phyloP scores from a whole-genome alignment of 2,888 invertebrate species.

The Lithosia quadra region DNA sequence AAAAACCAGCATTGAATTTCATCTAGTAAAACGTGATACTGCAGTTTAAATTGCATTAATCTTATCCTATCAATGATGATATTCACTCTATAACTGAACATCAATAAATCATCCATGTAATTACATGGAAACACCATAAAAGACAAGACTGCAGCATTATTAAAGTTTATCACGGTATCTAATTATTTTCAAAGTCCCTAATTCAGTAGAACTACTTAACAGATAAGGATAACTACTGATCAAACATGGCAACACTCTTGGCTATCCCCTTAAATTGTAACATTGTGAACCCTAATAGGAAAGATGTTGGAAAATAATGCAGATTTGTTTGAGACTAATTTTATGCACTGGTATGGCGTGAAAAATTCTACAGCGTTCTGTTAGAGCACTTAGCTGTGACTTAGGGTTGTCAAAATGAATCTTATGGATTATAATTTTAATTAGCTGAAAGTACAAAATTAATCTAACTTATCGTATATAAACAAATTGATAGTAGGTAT shows the following conservation, averaged over 20 bases:
- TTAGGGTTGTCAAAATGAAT: slow-evolving; percentile 29
- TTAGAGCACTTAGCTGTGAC: not conserved
- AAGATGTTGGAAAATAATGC: slow-evolving; percentile 29
- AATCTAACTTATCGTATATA: too few species aligned
- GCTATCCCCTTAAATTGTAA: slow-evolving; percentile 41
- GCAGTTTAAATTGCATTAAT: too few species aligned
- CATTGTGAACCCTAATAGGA: slow-evolving; percentile 39
- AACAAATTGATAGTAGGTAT: too few species aligned
- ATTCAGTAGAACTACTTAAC: slow-evolving; percentile 12
- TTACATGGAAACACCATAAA: slow-evolving; percentile 19
- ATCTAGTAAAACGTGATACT: too few species aligned
- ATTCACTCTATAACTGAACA: not conserved
- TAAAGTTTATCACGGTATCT: slow-evolving; percentile 37
- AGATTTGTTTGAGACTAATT: slow-evolving; percentile 41
- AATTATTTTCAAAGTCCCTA: slow-evolving; percentile 31
- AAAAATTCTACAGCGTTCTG: slow-evolving; percentile 37
- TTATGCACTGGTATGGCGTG: slow-evolving; percentile 35
- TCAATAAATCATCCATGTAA: not conserved
- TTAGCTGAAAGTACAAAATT: too few species aligned
- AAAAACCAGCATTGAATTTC: too few species aligned
- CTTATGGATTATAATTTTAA: too few species aligned
- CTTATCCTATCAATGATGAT: too few species aligned
- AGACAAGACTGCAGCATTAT: slow-evolving; percentile 29
- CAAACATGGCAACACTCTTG: slow-evolving; percentile 36
- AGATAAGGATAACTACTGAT: slow-evolving; percentile 17